phyloP scores from a whole-genome alignment of 2,113 vertebrate genomes.

The Alethe castanea region DNA sequence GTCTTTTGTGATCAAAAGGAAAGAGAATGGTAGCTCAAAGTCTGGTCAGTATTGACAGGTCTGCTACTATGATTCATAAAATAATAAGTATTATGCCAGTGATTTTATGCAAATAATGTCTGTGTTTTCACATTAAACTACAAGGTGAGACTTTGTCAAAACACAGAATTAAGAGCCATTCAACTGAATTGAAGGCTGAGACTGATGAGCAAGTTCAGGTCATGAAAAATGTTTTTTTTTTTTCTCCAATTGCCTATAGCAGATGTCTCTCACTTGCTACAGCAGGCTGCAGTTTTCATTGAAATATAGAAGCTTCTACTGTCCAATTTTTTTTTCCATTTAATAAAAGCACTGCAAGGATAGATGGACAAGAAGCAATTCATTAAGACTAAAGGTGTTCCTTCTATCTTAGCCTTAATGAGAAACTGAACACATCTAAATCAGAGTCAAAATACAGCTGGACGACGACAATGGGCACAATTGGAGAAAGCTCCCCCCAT shows the following conservation, averaged over 20 bases:
- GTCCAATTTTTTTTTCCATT: not conserved
- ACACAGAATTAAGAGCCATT: not conserved
- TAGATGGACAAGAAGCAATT: not conserved
- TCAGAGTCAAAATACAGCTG: not conserved
- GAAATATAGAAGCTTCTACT: not conserved
- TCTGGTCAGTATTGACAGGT: not conserved
- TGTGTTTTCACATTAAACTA: not conserved
- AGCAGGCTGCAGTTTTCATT: slow-evolving; percentile 14
- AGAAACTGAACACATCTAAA: not conserved
- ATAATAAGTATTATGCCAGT: not conserved
- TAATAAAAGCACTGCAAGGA: not conserved
- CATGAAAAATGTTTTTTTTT: not conserved
- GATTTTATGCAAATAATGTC: not conserved
- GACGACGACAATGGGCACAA: fast-evolving
- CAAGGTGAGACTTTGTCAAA: not conserved
- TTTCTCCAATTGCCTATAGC: not conserved
- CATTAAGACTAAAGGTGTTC: not conserved
- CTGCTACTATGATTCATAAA: not conserved
- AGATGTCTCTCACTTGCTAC: slow-evolving; percentile 5
- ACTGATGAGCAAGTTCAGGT: slow-evolving; percentile 33
- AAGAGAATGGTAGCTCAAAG: not conserved
- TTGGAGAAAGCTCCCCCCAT: not conserved
- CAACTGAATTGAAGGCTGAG: slow-evolving; percentile 16
- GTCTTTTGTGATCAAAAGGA: not conserved
- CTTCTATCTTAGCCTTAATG: not conserved